phyloP scores from a whole-genome alignment of 2,113 vertebrate genomes.

The Cyanoderma ruficeps region DNA sequence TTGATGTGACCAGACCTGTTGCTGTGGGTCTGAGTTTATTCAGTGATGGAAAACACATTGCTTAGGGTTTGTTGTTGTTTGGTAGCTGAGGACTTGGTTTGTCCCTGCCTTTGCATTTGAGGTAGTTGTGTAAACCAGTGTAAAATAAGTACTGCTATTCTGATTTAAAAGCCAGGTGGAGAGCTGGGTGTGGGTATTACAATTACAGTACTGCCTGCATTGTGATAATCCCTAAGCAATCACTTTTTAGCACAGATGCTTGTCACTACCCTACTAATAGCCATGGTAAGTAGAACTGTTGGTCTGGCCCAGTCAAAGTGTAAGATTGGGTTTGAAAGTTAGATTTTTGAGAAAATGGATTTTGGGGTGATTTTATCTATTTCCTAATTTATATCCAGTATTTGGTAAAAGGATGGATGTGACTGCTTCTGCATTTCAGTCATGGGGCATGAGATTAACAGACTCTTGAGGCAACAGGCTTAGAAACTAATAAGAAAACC shows the following conservation, averaged over 20 bases:
- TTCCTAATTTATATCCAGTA: background rate
- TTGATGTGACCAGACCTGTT: background rate
- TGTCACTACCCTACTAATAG: background rate
- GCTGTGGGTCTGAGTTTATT: background rate
- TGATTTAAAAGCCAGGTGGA: background rate
- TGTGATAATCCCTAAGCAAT: background rate
- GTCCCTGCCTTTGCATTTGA: fast-evolving
- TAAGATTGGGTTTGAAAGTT: background rate
- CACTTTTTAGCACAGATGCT: background rate
- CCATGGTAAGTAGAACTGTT: background rate
- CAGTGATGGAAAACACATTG: fast-evolving
- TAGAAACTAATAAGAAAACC: background rate
- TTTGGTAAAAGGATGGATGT: background rate
- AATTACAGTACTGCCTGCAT: background rate
- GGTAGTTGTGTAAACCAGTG: background rate
- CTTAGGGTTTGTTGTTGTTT: background rate
- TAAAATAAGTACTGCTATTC: background rate
- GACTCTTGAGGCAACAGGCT: background rate
- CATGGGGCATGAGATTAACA: background rate
- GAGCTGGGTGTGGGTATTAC: background rate
- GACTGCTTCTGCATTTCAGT: background rate
- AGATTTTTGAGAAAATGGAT: background rate
- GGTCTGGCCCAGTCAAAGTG: background rate
- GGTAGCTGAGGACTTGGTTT: background rate
- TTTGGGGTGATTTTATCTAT: background rate